A percentile compares a stretch with the other conserved stretches of the same genome.
These are phyloP conservation scores for Scaptomyza hsui DNA, from an alignment of 1,140 invertebrate genomes.

Conservation along the genomic window DNA sequence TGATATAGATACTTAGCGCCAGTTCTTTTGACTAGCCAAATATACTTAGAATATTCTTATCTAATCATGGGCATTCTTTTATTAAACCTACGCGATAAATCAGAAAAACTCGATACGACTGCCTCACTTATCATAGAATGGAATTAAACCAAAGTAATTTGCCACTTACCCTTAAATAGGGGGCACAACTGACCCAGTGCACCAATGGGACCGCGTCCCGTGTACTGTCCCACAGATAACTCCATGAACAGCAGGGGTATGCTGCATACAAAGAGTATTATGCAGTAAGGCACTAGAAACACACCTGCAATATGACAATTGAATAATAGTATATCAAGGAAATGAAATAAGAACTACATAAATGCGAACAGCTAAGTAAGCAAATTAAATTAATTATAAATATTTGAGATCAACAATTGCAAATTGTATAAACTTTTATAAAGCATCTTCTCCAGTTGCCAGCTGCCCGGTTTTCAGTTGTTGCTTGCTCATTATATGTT, in stretches of 20 bases:
- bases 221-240: constrained; percentile 92
- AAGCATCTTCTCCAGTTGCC: constrained; percentile 32
- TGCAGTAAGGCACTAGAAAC: constrained; percentile 93
- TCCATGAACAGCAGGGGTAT: constrained; percentile 94
- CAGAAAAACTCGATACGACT: no score
- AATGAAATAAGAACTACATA: constrained; percentile 13
- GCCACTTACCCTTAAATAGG: constrained; percentile 90
- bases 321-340: constrained; percentile 30
- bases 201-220: constrained; percentile 91
- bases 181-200: constrained; percentile 93
- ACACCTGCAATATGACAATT: constrained; percentile 86
- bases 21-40: constrained; percentile 3
- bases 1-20: not conserved
- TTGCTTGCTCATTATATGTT: constrained; percentile 57
- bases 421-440: constrained; percentile 45
- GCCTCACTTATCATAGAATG: not conserved
- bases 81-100: not conserved
- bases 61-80: constrained; percentile 1
- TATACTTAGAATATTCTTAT: not conserved
- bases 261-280: constrained; percentile 91
- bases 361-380: constrained; percentile 62
- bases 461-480: not conserved
- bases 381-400: constrained; percentile 80
- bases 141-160: not conserved
- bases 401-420: constrained; percentile 71